Evolutionary conservation across 2,113 vertebrate genomes (phyloP).

Genomic region (Mobula hypostoma): DNA sequence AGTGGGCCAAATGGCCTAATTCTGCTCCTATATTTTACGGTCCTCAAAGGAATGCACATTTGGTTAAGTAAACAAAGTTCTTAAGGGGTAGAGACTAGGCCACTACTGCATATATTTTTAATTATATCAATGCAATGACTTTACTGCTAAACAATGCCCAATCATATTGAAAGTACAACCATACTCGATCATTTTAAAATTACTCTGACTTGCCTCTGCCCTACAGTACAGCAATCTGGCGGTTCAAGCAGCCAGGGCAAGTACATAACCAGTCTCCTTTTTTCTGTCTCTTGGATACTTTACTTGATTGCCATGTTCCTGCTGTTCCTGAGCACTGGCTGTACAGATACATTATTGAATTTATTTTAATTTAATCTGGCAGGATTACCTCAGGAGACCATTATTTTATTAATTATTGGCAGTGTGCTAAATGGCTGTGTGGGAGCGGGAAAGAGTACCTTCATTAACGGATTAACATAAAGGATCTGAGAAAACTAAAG

Average conservation of each 20-base stretch:
- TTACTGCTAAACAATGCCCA: background rate
- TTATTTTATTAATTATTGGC: background rate
- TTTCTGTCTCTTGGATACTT: background rate
- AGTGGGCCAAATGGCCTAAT: too few species aligned
- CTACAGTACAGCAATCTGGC: background rate
- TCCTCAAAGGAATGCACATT: too few species aligned
- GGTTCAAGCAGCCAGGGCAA: background rate
- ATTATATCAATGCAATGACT: background rate
- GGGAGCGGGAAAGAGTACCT: background rate
- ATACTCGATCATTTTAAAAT: background rate
- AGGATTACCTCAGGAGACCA: background rate
- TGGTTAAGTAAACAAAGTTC: background rate
- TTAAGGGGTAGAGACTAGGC: background rate
- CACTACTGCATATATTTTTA: background rate
- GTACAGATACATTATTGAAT: background rate
- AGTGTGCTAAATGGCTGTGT: background rate
- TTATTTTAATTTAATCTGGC: conserved; percentile 4
- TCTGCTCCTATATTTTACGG: too few species aligned
- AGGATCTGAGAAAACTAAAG: background rate
- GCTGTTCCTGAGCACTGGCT: background rate
- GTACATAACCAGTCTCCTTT: background rate
- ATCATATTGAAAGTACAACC: background rate
- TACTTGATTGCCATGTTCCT: background rate
- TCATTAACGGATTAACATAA: background rate
- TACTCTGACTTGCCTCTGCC: background rate